Percentiles rank a stretch among this genome's conserved stretches.
Evolutionary conservation across 1,140 invertebrate genomes (phyloP).

Genomic region (Drosophila kikkawai): DNA sequence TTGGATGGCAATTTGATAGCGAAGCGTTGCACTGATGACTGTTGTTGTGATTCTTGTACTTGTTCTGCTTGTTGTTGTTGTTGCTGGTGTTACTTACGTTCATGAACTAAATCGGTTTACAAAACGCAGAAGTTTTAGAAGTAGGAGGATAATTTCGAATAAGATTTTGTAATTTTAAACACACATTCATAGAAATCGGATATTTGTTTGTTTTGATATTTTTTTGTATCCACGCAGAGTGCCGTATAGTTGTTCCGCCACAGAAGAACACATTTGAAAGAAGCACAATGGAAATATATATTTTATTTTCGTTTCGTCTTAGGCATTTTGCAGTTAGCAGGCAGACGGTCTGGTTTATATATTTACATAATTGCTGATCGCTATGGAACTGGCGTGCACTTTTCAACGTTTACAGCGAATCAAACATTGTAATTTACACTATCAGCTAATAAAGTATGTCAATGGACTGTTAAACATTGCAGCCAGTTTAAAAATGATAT

Average conservation of each 20-base stretch:
- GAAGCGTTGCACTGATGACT: slow-evolving; percentile 46
- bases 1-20: slow-evolving; percentile 51
- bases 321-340: slow-evolving; percentile 10
- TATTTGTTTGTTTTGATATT: slow-evolving; percentile 17
- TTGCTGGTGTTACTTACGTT: slow-evolving; percentile 66
- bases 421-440: not conserved
- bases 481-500: not conserved
- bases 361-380: slow-evolving; percentile 33
- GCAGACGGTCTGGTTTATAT: slow-evolving; percentile 19
- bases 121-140: slow-evolving; percentile 38
- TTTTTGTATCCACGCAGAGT: slow-evolving; percentile 60
- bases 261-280: slow-evolving; percentile 62
- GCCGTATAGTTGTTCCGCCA: slow-evolving; percentile 65
- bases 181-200: slow-evolving; percentile 29
- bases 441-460: not conserved
- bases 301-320: slow-evolving; percentile 51
- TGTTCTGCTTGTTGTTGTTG: slow-evolving; percentile 31
- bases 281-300: slow-evolving; percentile 67
- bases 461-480: not conserved
- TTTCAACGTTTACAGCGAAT: slow-evolving; percentile 13
- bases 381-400: slow-evolving; percentile 40
- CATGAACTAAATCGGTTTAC: slow-evolving; percentile 70
- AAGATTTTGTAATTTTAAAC: slow-evolving; percentile 27
- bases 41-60: slow-evolving; percentile 30
- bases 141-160: slow-evolving; percentile 18